Base-by-base conservation (phyloP, 2,888 invertebrate species). In the Ormyrus pomaceus region DNA sequence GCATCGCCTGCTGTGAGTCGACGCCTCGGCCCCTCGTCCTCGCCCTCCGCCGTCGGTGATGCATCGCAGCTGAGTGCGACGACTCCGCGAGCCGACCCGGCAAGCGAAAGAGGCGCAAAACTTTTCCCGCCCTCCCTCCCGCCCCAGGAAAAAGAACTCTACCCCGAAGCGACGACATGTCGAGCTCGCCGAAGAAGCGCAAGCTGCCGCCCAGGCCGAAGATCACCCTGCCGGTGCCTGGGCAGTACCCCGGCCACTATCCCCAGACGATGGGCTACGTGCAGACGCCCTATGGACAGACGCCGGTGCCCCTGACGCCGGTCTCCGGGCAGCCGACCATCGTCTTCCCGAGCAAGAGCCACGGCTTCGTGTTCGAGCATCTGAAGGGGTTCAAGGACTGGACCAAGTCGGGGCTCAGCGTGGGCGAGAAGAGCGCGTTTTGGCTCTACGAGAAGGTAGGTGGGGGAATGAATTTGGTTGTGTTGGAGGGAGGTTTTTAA, bases 361-460 rank as follows among this genome's bases (percentile, higher is more conserved):
- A 95, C 34, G 95, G 95, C 83, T 96, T 95, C 85, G 94, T 96
- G 92, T 95, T 95, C 87, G 94, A 95, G 84, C 95, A 95, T 87
- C 95, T 96, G 84, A 94, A 94, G 85, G 96, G 95, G 0, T 94
- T 96, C 85, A 94, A 94, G 86, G 95, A 96, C 89, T 94, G 95
- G 88, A 96, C 96, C 0, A 96, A 95, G 87, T 94, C 95, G 77
- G 96, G 97, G 46, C 91, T 97, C 83, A 96, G 96, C 90, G 94
- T 94, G 56, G 97, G 97, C 80, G 97, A 97, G 90, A 96, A 96
- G 89, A 93, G 94, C 80, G 95, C 95, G 0, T 95, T 94, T 85
- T 96, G 95, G 93, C 91, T 96, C 82, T 96, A 96, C 88, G 94
- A 95, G 83, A 96, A 95, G 92, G 92, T 96, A 82, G 84, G 86